phyloP scores from a whole-genome alignment of 1,140 invertebrate genomes.

The Pseudachorutes palmiensis region DNA sequence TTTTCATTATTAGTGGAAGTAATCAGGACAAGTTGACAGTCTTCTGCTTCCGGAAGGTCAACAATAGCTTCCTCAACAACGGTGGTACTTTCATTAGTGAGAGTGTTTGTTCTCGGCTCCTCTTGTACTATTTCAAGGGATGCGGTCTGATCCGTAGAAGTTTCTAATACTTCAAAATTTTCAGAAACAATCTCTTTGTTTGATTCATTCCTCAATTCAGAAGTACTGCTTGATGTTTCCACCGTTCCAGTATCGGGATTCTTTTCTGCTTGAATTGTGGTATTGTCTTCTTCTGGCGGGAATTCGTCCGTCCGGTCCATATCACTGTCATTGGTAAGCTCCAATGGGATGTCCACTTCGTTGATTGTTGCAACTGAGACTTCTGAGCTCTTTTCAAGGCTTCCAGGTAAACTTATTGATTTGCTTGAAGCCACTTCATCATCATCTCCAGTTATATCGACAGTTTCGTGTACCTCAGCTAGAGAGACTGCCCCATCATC shows the following conservation, averaged over 20 bases:
- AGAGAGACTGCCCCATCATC: not conserved
- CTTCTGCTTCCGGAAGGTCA: too few species aligned
- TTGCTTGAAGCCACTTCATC: conserved; percentile 1
- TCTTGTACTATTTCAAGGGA: not conserved
- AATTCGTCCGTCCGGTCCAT: not conserved
- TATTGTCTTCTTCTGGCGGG: not conserved
- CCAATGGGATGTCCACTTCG: not conserved
- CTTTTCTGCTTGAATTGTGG: not conserved
- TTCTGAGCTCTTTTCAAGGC: not conserved
- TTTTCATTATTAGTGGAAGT: too few species aligned
- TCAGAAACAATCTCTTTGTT: not conserved
- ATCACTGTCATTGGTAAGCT: not conserved
- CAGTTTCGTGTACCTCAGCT: not conserved
- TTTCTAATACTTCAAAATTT: not conserved
- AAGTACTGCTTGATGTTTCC: too few species aligned
- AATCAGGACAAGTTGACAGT: too few species aligned
- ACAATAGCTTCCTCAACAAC: too few species aligned
- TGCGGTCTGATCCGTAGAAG: not conserved
- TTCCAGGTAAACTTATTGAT: not conserved
- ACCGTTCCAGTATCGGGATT: not conserved
- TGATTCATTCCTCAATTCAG: too few species aligned
- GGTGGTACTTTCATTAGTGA: too few species aligned
- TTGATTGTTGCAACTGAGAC: not conserved
- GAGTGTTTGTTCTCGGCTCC: conserved; percentile 1
- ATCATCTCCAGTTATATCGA: conserved; percentile 5